phyloP scores from a whole-genome alignment of 1,140 invertebrate genomes.

The Diplogasteroides magnus region DNA sequence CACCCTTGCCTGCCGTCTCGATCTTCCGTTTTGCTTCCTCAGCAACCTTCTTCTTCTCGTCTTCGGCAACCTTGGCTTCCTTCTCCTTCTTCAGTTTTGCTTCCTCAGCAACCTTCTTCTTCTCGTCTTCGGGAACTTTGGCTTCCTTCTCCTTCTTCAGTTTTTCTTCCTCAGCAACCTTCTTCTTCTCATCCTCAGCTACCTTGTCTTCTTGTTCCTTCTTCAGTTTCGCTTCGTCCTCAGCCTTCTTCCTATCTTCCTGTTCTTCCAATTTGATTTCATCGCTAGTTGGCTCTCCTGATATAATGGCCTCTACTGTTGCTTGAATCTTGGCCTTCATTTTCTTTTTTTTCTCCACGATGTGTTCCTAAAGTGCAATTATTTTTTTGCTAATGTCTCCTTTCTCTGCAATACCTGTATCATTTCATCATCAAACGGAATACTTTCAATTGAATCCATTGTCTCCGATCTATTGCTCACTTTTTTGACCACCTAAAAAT shows the following conservation, averaged over 20 bases:
- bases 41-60: conserved; percentile 5
- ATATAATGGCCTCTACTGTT: neutral
- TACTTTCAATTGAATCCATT: neutral
- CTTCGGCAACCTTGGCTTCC: conserved; percentile 10
- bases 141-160: conserved; percentile 11
- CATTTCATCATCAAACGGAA: neutral
- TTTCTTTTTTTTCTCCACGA: conserved; percentile 2
- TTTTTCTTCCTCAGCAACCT: conserved; percentile 16
- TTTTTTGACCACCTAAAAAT: neutral
- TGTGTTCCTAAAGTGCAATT: conserved; percentile 3
- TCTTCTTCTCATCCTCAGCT: conserved; percentile 2
- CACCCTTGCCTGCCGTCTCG: neutral
- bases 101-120: conserved; percentile 1
- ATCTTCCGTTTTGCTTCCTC: neutral
- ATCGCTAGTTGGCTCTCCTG: neutral
- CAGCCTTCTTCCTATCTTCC: conserved; percentile 13
- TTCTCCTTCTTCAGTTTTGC: conserved; percentile 1
- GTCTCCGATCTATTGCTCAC: neutral
- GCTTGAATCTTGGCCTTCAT: neutral
- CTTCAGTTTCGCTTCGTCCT: conserved; percentile 3
- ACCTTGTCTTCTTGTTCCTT: conserved; percentile 9
- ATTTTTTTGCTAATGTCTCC: neutral
- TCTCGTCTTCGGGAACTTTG: conserved; percentile 10
- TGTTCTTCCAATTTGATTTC: neutral
- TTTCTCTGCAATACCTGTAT: neutral